These are phyloP conservation scores for Pherbina coryleti DNA, from an alignment of 2,888 invertebrate species.

Conservation along the genomic window DNA sequence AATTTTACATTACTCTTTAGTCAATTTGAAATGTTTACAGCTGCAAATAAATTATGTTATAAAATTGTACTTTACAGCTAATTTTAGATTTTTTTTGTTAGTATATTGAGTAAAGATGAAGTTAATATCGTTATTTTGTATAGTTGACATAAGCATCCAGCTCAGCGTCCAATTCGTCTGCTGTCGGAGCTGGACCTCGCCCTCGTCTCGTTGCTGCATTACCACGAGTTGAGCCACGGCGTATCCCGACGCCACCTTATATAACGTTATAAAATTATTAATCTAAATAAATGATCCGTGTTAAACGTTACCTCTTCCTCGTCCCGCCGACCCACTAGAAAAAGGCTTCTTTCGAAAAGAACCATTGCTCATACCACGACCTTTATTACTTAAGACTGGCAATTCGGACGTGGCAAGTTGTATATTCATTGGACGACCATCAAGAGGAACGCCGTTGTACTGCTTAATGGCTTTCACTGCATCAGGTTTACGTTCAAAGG, in stretches of 20 bases:
- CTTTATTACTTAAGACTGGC: neutral
- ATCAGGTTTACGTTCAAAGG: slow-evolving; percentile 24
- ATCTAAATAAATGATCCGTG: neutral
- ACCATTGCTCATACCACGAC: neutral
- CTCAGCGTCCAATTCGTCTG: slow-evolving; percentile 34
- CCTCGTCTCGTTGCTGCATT: neutral
- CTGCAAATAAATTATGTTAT: neutral
- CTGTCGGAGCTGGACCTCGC: slow-evolving; percentile 14
- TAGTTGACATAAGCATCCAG: slow-evolving; percentile 34
- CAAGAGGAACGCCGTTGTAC: slow-evolving; percentile 34
- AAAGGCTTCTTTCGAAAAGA: neutral
- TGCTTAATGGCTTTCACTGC: slow-evolving; percentile 37
- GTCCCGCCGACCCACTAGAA: neutral
- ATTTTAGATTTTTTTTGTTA: neutral
- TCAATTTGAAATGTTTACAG: neutral
- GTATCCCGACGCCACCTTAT: neutral
- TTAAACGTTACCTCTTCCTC: slow-evolving; percentile 23
- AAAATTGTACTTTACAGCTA: slow-evolving; percentile 22
- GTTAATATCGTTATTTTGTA: slow-evolving; percentile 7
- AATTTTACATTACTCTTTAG: neutral
- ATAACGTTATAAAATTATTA: neutral
- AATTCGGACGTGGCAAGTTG: slow-evolving; percentile 30
- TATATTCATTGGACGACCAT: slow-evolving; percentile 35
- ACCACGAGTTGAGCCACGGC: neutral
- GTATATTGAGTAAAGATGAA: neutral